phyloP scores from a whole-genome alignment of 2,113 vertebrate species.

The Neopipo cinnamomea region DNA sequence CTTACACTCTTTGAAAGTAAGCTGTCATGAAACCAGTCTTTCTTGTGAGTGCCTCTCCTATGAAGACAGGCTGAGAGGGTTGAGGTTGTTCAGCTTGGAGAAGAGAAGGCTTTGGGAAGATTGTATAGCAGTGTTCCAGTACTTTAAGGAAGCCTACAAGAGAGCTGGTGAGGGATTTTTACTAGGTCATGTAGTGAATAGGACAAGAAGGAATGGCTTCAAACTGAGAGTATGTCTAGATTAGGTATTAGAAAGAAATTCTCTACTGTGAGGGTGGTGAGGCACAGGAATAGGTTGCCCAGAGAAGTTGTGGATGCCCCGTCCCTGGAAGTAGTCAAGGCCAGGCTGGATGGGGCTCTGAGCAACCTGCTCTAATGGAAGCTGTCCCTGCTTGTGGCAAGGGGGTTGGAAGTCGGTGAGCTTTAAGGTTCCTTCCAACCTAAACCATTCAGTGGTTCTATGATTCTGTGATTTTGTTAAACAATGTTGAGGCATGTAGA shows the following conservation, averaged over 20 bases:
- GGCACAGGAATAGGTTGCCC: not conserved
- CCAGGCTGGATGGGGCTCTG: not conserved
- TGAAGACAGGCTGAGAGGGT: not conserved
- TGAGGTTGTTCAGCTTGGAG: not conserved
- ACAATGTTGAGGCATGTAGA: not conserved
- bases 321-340: not conserved
- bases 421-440: not conserved
- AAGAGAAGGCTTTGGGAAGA: not conserved
- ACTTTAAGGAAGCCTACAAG: rapidly evolving
- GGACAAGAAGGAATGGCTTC: not conserved
- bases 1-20: not conserved
- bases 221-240: not conserved
- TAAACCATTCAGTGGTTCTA: not conserved
- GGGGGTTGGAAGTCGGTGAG: not conserved
- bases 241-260: not conserved
- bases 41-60: not conserved
- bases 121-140: not conserved
- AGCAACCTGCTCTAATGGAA: not conserved
- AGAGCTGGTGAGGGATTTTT: not conserved
- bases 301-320: not conserved
- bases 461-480: not conserved
- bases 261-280: not conserved
- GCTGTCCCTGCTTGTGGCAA: not conserved
- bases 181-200: not conserved
- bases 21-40: not conserved